These are phyloP conservation scores for Varanus komodoensis DNA, from an alignment of 2,113 vertebrate species.

Conservation along the genomic window DNA sequence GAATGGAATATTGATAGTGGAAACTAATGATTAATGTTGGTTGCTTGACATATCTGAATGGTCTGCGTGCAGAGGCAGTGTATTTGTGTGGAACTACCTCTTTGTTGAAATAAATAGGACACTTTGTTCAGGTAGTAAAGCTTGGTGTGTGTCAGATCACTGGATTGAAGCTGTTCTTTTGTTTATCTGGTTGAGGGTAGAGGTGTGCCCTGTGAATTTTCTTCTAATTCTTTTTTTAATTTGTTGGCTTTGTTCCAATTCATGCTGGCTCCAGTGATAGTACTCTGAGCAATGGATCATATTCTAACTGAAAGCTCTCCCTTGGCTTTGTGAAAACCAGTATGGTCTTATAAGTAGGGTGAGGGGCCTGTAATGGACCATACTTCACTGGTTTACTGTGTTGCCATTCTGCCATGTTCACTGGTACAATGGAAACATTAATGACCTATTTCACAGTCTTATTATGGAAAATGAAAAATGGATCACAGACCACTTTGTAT, in stretches of 20 bases:
- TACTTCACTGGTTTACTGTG: neutral
- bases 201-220: neutral
- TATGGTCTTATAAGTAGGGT: neutral
- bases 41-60: neutral
- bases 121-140: neutral
- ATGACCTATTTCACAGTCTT: neutral
- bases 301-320: neutral
- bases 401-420: neutral
- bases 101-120: neutral
- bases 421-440: constrained; percentile 2
- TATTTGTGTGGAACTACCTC: neutral
- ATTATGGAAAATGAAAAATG: neutral
- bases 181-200: neutral
- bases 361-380: neutral
- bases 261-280: neutral
- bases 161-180: neutral
- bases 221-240: neutral
- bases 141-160: neutral
- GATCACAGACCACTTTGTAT: neutral
- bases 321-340: neutral
- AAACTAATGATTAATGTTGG: neutral
- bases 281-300: neutral
- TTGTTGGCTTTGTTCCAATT: neutral
- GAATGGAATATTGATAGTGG: neutral
- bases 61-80: neutral